Evolutionary conservation across 2,113 vertebrate species (phyloP).

Genomic region (Laterallus jamaicensis): DNA sequence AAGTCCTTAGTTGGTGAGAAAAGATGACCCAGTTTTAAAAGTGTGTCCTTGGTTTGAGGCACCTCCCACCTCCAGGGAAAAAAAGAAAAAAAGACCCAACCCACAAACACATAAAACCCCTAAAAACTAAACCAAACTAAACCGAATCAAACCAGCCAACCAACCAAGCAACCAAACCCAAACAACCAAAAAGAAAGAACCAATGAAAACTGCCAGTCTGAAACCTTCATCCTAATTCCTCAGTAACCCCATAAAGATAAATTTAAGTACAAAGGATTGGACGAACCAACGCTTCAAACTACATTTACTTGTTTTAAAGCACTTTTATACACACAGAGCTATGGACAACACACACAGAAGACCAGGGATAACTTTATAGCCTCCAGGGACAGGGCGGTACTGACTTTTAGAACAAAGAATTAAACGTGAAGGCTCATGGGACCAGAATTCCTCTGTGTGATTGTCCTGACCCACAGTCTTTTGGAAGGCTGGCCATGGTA

Average conservation of each 20-base stretch:
- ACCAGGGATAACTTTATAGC: background rate
- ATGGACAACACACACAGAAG: background rate
- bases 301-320: background rate
- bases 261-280: background rate
- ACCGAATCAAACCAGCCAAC: no score
- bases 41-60: background rate
- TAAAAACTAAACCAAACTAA: no score
- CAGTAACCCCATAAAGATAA: background rate
- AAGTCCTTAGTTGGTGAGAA: background rate
- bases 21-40: background rate
- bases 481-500: rapidly evolving
- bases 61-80: background rate
- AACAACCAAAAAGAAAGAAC: no score
- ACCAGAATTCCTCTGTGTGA: background rate
- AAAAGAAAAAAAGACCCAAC: background rate
- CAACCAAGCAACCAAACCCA: background rate
- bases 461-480: background rate
- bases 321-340: background rate
- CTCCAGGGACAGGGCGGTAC: background rate
- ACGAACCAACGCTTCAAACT: background rate
- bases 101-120: background rate
- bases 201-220: background rate
- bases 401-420: background rate
- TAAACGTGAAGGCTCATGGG: background rate
- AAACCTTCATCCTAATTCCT: background rate